Base-by-base conservation (phyloP, 2,113 vertebrate genomes). In the Acanthisitta chloris region DNA sequence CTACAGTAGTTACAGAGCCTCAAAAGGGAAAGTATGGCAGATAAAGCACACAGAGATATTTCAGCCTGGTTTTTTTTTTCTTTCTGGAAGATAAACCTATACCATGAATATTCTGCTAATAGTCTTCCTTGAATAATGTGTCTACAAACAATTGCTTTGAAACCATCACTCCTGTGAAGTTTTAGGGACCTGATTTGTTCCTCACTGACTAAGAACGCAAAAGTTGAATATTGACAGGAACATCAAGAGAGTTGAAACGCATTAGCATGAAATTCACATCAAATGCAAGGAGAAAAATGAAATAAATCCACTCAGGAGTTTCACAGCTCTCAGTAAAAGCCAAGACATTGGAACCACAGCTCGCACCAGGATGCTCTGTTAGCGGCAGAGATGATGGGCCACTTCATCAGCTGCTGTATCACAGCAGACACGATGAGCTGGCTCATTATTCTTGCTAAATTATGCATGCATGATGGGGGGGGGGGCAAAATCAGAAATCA, bases 281-380 rank as follows among this genome's bases (percentile, higher is more conserved):
- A 93, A 65, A 78, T 49, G 67, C 51, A n/a, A 73, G 81, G 58
- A 80, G 86, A 97, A 96, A 52, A 98, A 97, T 19, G 93, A 85
- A 90, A 98, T 64, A 98, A 5, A 97, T 96, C 36, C 98, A 86
- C 88, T 97, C 71, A 8, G 97, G 96, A 7, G 98, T 98, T 96
- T 97, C 97, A 0, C 96, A 97, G 91, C 96, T 98, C 91, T 97
- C 59, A 93, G 96, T 97, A 98, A 94, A 98, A 99, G 76, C 98
- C 97, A 96, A 96, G 98, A 95, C 45, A 61, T 57, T 96, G 97
- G 98, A 25, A 88, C 96, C 95, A 46, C 97, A 87, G 57, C 98
- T 98, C 97, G 8, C 31, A 76, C 78, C 49, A 9, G 79, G 78
- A 85, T 10, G 66, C 0, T 0, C 57, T 17, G 28, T 12, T 8